Evolutionary conservation across 2,113 vertebrate species (phyloP), one percentile per base, ranked within the genome.

Genomic region (Thamnophis sirtalis): DNA sequence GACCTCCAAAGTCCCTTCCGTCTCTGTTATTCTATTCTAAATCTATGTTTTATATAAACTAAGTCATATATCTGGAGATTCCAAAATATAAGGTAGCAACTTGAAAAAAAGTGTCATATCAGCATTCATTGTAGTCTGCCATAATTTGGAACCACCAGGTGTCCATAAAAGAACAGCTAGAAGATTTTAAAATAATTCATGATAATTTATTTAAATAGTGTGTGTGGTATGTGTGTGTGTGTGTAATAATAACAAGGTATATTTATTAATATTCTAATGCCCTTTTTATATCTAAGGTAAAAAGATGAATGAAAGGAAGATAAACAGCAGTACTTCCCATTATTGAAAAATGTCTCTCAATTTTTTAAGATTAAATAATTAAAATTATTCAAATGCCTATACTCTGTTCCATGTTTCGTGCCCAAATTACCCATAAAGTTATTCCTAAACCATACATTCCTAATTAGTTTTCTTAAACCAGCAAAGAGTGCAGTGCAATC

Each of bases 11-110:
- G 43, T 43, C 43, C 43, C 43, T 43, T 43, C 43, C 43, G 43
- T 43, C 1, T 43, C 43, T 43, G 43, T 43, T 43, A 43, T 43
- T 43, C 43, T 43, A 43, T 43, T 43, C 43, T 43, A 43, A 43
- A 21, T 19, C 53, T 84, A 56, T 90, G 33, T 93, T 93, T 87
- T 92, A 26, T 10, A 63, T 56, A 95, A 95, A 95, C 24, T 48
- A 94, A 92, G 89, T 93, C 90, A 95, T 96, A 91, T 84, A 93
- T 49, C 53, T 53, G 90, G n/a, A 49, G 91, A 94, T 87, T 92
- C 94, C 86, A 93, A 55, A 56, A 50, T 88, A 93, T 91, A 68
- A 88, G 0, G 0, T 50, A 90, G 93, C 93, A 95, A 93, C 90
- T 90, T 94, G 86, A 91, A 21, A 87, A 95, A 92, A 95, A 49